Base-by-base conservation (phyloP, 2,888 invertebrate genomes). In the Apeira syringaria region DNA sequence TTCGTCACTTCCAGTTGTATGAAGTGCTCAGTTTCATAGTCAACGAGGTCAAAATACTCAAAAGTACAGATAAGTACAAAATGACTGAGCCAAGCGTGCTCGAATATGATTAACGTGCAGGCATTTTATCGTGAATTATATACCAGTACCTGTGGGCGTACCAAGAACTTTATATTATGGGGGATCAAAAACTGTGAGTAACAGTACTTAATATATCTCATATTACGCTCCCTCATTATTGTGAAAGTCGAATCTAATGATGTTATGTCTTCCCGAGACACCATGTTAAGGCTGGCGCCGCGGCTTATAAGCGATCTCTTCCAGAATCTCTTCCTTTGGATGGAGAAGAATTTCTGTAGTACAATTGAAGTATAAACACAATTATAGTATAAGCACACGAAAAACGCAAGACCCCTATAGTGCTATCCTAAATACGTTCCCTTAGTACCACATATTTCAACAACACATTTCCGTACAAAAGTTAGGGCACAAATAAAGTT, bases 81-180 rank as follows among this genome's bases (percentile, higher is more conserved):
- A 55, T 48, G 62, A 61, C 59, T 47, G 50, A 60, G 50, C 48
- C 49, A 47, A 65, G 59, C 62, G 59, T 61, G 58, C 67, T 64
- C 47, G 59, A 68, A 65, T 61, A 61, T 65, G 70, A 70, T 68
- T 68, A 70, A 61, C 58, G 59, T 53, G 56, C 48, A 32, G 44
- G 54, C 53, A 56, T 65, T 62, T 38, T 44, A 34, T 56, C 44
- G 50, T 53, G 47, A 58, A 59, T 60, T 61, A 53, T 61, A 53
- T 59, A 55, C 50, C 25, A 28, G 9, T 15, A 5, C 8, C 35
- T 8, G 45, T 47, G 49, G 50, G 25, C 17, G 38, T 31, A 45
- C 1, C 30, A 25, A 35, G 39, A 26, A 30, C 5, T 27, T 0
- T 1, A n/a, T 20, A 8, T 10, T 5, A 15, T 26, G 7, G 27